Evolutionary conservation across 2,888 invertebrate genomes (phyloP).

Genomic region (Osedax frankpressi): DNA sequence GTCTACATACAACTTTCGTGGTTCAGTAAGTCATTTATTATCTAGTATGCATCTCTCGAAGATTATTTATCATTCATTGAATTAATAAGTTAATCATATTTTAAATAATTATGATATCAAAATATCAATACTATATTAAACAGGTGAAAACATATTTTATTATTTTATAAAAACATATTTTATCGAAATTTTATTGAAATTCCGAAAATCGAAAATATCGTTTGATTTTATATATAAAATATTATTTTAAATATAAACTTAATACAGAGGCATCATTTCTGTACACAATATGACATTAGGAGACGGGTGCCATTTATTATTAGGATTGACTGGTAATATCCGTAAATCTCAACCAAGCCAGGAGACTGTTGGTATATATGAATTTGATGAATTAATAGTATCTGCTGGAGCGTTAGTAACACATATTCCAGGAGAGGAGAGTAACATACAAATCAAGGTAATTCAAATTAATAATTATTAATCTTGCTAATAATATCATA

Average conservation of each 20-base stretch:
- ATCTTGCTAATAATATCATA: too few relatives aligned
- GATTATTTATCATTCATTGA: too few relatives aligned
- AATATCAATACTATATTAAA: too few relatives aligned
- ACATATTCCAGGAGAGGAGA: slow-evolving; percentile 26
- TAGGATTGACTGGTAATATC: slow-evolving; percentile 28
- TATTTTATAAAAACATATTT: too few relatives aligned
- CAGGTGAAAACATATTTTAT: too few relatives aligned
- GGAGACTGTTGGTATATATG: slow-evolving; percentile 23
- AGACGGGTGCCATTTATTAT: slow-evolving; percentile 28
- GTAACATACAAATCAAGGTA: slow-evolving; percentile 27
- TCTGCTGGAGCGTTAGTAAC: slow-evolving; percentile 32
- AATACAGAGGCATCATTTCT: slow-evolving; percentile 31
- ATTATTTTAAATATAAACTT: not conserved
- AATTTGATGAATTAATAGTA: slow-evolving; percentile 29
- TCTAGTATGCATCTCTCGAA: too few relatives aligned
- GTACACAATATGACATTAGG: slow-evolving; percentile 31
- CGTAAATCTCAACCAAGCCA: slow-evolving; percentile 17
- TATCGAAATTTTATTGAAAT: too few relatives aligned
- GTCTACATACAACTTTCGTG: slow-evolving; percentile 27
- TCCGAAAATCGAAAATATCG: too few relatives aligned
- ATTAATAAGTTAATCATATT: too few relatives aligned
- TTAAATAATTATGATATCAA: too few relatives aligned
- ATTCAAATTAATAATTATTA: too few relatives aligned
- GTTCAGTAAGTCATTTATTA: slow-evolving; percentile 30
- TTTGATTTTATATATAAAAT: too few relatives aligned